Evolutionary conservation across 2,113 vertebrate genomes (phyloP).

Genomic region (Lynx canadensis): DNA sequence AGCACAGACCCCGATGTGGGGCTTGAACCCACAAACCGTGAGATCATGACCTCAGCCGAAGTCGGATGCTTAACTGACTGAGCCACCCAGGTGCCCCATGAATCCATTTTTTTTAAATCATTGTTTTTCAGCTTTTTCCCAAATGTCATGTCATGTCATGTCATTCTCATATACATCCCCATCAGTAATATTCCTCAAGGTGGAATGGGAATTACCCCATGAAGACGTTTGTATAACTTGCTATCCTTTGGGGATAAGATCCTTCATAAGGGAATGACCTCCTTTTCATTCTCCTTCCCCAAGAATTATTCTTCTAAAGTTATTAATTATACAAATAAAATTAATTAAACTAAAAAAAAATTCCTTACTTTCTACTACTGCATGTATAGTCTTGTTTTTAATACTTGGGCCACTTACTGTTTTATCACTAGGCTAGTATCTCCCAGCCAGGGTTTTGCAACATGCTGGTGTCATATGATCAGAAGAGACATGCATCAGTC

Average conservation of each 20-base stretch:
- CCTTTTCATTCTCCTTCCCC: neutral
- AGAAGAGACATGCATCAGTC: neutral
- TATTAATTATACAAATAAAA: neutral
- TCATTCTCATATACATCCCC: neutral
- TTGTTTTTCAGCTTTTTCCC: neutral
- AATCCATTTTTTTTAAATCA: neutral
- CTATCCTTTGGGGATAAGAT: neutral
- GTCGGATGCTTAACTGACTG: too few relatives aligned
- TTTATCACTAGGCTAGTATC: neutral
- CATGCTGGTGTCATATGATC: neutral
- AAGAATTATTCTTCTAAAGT: neutral
- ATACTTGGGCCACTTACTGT: neutral
- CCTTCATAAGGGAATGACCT: fast-evolving
- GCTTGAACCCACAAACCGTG: too few relatives aligned
- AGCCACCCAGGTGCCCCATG: too few relatives aligned
- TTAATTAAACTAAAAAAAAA: neutral
- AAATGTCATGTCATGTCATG: neutral
- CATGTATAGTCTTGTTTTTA: neutral
- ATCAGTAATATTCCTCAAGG: neutral
- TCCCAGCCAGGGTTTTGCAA: neutral
- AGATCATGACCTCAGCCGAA: too few relatives aligned
- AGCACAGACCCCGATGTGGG: too few relatives aligned
- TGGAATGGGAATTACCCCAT: neutral
- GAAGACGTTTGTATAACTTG: neutral
- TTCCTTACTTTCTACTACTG: neutral